These are phyloP conservation scores for Centropus bengalensis DNA, from an alignment of 2,113 vertebrate species.

Conservation along the genomic window DNA sequence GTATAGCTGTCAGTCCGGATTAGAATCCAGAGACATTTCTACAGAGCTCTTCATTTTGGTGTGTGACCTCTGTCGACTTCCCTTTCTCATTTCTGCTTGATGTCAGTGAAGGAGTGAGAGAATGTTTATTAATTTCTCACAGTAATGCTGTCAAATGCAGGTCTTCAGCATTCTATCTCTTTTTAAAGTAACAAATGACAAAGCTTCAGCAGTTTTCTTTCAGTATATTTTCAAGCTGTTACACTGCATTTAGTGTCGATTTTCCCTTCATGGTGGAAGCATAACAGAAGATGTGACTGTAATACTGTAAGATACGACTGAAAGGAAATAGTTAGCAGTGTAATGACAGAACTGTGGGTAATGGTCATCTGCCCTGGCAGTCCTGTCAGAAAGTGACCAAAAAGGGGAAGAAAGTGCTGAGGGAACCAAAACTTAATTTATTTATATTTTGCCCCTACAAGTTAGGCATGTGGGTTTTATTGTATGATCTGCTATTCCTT, in stretches of 20 bases:
- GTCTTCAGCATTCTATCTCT: not conserved
- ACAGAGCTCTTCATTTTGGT: not conserved
- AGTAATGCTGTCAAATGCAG: not conserved
- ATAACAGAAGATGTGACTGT: not conserved
- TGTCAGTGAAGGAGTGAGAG: not conserved
- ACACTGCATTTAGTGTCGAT: not conserved
- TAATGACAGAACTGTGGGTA: not conserved
- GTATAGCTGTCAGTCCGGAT: not conserved
- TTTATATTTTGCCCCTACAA: too few relatives aligned
- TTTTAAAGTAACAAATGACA: not conserved
- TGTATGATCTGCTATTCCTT: not conserved
- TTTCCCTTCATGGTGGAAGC: not conserved
- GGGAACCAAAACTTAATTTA: not conserved
- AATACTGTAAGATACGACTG: not conserved
- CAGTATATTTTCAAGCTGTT: not conserved
- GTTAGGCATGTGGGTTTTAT: not conserved
- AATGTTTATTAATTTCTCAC: conserved; percentile 18
- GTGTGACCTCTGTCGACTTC: not conserved
- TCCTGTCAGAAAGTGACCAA: not conserved
- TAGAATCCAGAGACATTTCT: not conserved
- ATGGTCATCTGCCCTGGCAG: not conserved
- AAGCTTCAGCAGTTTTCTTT: not conserved
- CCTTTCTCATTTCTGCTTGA: not conserved
- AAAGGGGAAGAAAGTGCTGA: not conserved
- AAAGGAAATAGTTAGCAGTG: not conserved